Percentiles rank a stretch among this genome's conserved stretches.
phyloP scores from a whole-genome alignment of 2,888 invertebrate species.

The Orchestes rusci region DNA sequence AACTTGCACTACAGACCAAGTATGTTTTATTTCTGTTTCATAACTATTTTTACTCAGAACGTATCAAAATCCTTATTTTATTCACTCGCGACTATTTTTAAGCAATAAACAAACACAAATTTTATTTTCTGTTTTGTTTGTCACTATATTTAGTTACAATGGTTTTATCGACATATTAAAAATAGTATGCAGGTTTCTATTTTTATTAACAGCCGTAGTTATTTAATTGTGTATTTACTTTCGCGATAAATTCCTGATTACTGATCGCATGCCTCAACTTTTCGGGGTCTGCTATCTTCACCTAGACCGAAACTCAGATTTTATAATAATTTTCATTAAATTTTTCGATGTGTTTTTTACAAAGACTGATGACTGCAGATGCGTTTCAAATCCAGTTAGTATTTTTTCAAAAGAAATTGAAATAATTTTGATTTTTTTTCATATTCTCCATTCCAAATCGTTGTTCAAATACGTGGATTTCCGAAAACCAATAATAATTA shows the following conservation, averaged over 20 bases:
- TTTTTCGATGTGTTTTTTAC: too few species aligned
- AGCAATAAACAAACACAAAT: slow-evolving; percentile 29
- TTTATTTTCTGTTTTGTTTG: slow-evolving; percentile 32
- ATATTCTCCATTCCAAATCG: too few species aligned
- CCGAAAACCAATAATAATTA: too few species aligned
- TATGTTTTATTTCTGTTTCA: slow-evolving; percentile 8
- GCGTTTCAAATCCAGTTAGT: too few species aligned
- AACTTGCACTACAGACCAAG: slow-evolving; percentile 4
- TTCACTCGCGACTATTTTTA: slow-evolving; percentile 16
- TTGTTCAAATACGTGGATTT: too few species aligned
- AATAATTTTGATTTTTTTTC: too few species aligned
- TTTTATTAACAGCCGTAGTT: slow-evolving; percentile 22
- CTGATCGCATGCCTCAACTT: too few species aligned
- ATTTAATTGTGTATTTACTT: neutral
- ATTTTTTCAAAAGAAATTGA: too few species aligned
- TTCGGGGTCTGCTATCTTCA: too few species aligned
- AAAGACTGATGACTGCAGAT: too few species aligned
- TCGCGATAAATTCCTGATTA: neutral
- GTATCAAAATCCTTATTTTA: slow-evolving; percentile 8
- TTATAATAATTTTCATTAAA: too few species aligned
- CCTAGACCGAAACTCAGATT: too few species aligned
- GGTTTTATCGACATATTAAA: slow-evolving; percentile 39
- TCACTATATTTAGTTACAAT: slow-evolving; percentile 38
- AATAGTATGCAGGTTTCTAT: slow-evolving; percentile 35
- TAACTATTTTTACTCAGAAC: slow-evolving; percentile 2